These are phyloP conservation scores for Leucoma salicis DNA, from an alignment of 2,888 invertebrate species.

Conservation along the genomic window DNA sequence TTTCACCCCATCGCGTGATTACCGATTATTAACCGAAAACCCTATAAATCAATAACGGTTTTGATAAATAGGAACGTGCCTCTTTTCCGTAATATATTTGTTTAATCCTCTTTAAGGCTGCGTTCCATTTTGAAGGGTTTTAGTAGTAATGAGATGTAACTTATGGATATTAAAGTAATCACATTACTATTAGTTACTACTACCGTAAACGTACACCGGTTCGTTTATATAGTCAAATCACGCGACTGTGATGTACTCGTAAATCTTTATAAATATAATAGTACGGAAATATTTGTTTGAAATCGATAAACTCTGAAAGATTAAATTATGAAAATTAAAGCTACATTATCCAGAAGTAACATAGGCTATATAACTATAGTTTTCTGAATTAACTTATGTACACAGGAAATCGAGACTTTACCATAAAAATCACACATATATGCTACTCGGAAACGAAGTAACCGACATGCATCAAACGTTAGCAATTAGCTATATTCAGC, in stretches of 20 bases:
- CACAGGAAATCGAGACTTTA: no score
- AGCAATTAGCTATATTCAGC: not conserved
- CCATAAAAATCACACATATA: no score
- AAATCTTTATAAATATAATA: no score
- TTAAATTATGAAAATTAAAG: no score
- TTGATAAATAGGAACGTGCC: slow-evolving; percentile 48
- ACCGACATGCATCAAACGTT: no score
- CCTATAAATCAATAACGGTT: slow-evolving; percentile 59
- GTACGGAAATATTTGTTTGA: no score
- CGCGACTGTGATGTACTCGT: no score
- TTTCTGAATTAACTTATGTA: no score
- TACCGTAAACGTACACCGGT: not conserved
- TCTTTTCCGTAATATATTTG: slow-evolving; percentile 58
- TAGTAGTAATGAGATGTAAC: slow-evolving; percentile 49
- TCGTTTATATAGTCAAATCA: not conserved
- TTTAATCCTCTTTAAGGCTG: slow-evolving; percentile 52
- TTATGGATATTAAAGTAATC: slow-evolving; percentile 23
- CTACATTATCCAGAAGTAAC: no score
- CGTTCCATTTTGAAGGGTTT: slow-evolving; percentile 24
- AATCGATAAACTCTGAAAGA: no score
- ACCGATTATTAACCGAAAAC: slow-evolving; percentile 44
- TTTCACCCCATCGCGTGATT: slow-evolving; percentile 55
- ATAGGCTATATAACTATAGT: no score
- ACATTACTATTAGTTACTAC: not conserved
- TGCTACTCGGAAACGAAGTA: no score